Evolutionary conservation across 2,113 vertebrate genomes (phyloP).

Genomic region (Paracyprichromis sp.): DNA sequence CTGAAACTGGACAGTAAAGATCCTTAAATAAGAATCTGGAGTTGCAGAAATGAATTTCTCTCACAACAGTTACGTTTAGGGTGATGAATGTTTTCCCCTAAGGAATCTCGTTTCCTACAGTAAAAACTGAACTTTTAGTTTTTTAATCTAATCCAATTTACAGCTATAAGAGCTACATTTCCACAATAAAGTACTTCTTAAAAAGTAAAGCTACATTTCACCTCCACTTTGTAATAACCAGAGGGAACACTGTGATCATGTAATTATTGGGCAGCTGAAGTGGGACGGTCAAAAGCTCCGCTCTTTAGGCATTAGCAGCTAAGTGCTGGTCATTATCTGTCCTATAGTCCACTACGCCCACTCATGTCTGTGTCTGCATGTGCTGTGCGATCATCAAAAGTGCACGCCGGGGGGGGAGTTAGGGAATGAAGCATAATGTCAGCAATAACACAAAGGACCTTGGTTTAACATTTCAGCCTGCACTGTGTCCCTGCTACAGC

Average conservation of each 20-base stretch:
- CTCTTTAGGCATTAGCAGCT: not conserved
- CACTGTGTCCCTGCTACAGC: constrained; percentile 9
- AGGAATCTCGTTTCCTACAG: not conserved
- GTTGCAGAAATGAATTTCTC: not conserved
- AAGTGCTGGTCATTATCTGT: constrained; percentile 15
- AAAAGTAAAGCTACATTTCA: not conserved
- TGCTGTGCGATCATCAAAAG: constrained; percentile 30
- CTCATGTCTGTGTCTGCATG: constrained; percentile 19
- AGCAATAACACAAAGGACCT: constrained; percentile 67
- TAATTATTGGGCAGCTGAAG: not conserved
- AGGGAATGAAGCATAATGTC: constrained; percentile 46
- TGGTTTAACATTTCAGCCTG: constrained; percentile 58
- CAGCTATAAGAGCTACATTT: not conserved
- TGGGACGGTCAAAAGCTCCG: not conserved
- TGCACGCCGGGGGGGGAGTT: constrained; percentile 19
- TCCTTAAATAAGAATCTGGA: not conserved
- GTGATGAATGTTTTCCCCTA: not conserved
- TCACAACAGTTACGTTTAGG: not conserved
- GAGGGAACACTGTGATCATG: not conserved
- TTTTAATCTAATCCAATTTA: not conserved
- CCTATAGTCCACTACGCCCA: not conserved
- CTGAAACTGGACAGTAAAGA: not conserved
- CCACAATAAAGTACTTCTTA: not conserved
- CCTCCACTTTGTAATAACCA: not conserved
- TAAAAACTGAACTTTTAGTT: not conserved